phyloP scores from a whole-genome alignment of 1,140 invertebrate species.

The Ceratosolen solmsi region DNA sequence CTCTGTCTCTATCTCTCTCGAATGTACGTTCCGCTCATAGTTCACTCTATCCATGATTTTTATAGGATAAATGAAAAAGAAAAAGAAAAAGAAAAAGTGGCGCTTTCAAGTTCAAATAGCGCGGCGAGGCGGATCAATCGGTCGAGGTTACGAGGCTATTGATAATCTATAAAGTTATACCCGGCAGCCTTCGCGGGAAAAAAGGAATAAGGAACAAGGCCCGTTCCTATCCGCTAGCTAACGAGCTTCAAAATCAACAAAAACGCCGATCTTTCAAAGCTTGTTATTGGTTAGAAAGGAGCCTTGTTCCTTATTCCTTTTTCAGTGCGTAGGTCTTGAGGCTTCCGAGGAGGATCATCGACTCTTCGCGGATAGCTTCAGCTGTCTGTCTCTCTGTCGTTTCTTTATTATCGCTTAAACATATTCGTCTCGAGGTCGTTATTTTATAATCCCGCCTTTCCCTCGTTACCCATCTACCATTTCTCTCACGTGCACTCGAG shows the following conservation, averaged over 20 bases:
- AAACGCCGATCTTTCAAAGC: not conserved
- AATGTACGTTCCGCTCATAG: not conserved
- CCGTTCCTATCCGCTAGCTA: not conserved
- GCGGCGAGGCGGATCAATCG: not conserved
- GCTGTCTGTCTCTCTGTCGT: too few relatives aligned
- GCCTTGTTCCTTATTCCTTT: slow-evolving; percentile 5
- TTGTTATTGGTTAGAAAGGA: not conserved
- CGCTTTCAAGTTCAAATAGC: slow-evolving; percentile 1
- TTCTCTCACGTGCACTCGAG: not conserved
- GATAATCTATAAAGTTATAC: not conserved
- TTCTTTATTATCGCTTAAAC: not conserved
- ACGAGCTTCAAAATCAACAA: not conserved
- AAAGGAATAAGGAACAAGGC: slow-evolving; percentile 9
- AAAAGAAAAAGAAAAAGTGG: not conserved
- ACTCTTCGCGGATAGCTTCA: not conserved
- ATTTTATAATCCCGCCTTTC: not conserved
- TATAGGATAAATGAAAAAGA: too few relatives aligned
- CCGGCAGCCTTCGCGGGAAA: not conserved
- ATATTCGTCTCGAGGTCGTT: not conserved
- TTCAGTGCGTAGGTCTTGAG: not conserved
- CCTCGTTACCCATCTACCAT: not conserved
- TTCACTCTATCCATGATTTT: not conserved
- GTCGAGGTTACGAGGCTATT: not conserved
- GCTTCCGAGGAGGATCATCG: not conserved
- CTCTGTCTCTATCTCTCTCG: too few relatives aligned